phyloP scores from a whole-genome alignment of 2,113 vertebrate species.

The Chionomys nivalis region DNA sequence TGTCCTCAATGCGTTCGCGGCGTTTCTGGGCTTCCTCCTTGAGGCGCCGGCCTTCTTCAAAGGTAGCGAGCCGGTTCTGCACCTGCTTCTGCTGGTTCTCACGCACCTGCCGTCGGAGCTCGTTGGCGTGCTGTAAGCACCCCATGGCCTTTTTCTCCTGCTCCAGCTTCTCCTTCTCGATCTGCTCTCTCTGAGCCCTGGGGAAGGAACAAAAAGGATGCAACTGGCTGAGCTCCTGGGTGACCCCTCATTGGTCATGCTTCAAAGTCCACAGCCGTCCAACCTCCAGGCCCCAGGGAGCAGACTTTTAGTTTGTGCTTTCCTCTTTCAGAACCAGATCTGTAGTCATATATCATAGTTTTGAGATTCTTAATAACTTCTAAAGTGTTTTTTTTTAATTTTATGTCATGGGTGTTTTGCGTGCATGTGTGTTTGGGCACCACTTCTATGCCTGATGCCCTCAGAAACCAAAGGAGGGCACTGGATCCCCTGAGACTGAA shows the following conservation, averaged over 20 bases:
- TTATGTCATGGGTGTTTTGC: background rate
- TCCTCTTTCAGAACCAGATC: background rate
- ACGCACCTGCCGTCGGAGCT: slow-evolving; percentile 88
- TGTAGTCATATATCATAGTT: fast-evolving
- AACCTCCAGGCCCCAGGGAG: background rate
- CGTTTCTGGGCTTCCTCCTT: slow-evolving; percentile 86
- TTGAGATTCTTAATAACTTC: background rate
- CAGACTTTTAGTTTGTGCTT: background rate
- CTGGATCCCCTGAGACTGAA: background rate
- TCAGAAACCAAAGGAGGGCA: background rate
- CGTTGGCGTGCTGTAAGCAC: slow-evolving; percentile 74
- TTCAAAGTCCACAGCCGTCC: background rate
- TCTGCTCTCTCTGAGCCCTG: slow-evolving; percentile 89
- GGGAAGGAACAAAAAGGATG: fast-evolving
- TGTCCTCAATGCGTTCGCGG: slow-evolving; percentile 83
- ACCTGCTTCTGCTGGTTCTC: slow-evolving; percentile 86
- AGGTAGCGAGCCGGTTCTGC: slow-evolving; percentile 79
- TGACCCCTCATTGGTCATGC: background rate
- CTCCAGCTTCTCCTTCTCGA: slow-evolving; percentile 86
- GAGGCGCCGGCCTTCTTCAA: slow-evolving; percentile 86
- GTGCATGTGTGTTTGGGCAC: background rate
- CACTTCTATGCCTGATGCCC: background rate
- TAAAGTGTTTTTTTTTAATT: background rate
- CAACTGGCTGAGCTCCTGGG: background rate
- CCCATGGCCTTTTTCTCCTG: slow-evolving; percentile 55